Percentiles rank a stretch among this genome's conserved stretches.
phyloP scores from a whole-genome alignment of 1,140 invertebrate genomes.

The Atta texana region DNA sequence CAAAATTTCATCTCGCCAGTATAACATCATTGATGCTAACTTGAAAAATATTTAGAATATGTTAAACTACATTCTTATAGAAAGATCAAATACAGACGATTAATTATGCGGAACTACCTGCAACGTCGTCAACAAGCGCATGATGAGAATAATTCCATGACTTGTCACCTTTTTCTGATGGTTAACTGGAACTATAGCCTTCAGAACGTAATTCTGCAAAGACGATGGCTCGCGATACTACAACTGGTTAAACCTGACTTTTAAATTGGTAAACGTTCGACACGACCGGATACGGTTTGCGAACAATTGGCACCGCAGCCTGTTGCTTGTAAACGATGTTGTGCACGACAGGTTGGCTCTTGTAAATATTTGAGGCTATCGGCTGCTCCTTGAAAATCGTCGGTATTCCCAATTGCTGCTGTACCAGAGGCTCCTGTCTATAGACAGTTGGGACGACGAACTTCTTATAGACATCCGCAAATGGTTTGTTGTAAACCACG shows the following conservation, averaged over 20 bases:
- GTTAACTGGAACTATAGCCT: neutral
- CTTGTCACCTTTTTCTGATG: neutral
- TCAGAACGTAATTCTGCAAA: neutral
- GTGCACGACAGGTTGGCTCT: neutral
- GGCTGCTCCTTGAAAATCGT: neutral
- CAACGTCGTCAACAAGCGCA: neutral
- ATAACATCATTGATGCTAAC: neutral
- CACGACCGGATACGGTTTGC: neutral
- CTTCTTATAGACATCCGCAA: neutral
- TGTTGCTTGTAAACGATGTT: constrained; percentile 37
- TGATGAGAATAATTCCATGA: neutral
- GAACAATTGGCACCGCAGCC: constrained; percentile 14
- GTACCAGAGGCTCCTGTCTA: neutral
- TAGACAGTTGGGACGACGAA: constrained; percentile 4
- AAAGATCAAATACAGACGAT: neutral
- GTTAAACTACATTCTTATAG: neutral
- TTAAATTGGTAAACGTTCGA: constrained; percentile 12
- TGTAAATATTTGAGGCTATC: constrained; percentile 16
- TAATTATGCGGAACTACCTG: neutral
- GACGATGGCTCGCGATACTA: neutral
- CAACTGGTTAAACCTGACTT: neutral
- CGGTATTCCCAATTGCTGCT: neutral
- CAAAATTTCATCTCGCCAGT: neutral
- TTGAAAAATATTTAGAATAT: neutral
- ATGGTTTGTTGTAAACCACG: neutral